A percentile compares a stretch with the other conserved stretches of the same genome.
These are phyloP conservation scores for Mactromeris polynyma DNA, from an alignment of 2,888 invertebrate genomes.

Conservation along the genomic window DNA sequence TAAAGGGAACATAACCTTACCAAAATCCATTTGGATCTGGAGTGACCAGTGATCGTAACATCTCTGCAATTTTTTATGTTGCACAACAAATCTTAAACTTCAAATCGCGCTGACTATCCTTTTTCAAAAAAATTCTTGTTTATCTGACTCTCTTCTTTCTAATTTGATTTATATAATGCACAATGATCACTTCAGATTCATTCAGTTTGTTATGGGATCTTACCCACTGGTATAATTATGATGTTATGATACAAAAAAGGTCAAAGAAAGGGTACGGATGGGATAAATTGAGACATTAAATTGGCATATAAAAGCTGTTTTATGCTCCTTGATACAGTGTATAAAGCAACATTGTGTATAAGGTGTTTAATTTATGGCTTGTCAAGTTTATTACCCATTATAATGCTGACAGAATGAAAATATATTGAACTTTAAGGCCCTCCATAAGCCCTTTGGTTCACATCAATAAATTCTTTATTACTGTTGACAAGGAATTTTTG, in stretches of 20 bases:
- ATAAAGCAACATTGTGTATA: background rate
- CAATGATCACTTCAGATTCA: too few species aligned
- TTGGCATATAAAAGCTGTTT: background rate
- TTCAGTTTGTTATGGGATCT: too few species aligned
- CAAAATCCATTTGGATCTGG: too few species aligned
- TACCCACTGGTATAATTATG: too few species aligned
- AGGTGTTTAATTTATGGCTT: conserved; percentile 4
- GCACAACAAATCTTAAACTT: too few species aligned
- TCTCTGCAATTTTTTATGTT: too few species aligned
- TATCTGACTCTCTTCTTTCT: too few species aligned
- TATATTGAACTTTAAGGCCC: conserved; percentile 24
- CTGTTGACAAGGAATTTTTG: background rate
- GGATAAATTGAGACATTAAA: background rate
- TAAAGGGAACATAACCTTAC: too few species aligned
- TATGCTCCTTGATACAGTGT: background rate
- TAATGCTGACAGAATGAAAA: conserved; percentile 18
- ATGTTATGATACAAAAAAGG: background rate
- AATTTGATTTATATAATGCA: too few species aligned
- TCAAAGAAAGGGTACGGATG: background rate
- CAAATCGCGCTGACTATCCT: too few species aligned
- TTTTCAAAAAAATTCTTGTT: too few species aligned
- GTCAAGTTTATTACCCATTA: conserved; percentile 29
- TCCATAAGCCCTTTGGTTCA: background rate
- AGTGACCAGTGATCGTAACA: too few species aligned
- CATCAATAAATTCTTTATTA: background rate